Conservation (phyloP, 2,113 vertebrate genomes). For the Gobius niger region DNA sequence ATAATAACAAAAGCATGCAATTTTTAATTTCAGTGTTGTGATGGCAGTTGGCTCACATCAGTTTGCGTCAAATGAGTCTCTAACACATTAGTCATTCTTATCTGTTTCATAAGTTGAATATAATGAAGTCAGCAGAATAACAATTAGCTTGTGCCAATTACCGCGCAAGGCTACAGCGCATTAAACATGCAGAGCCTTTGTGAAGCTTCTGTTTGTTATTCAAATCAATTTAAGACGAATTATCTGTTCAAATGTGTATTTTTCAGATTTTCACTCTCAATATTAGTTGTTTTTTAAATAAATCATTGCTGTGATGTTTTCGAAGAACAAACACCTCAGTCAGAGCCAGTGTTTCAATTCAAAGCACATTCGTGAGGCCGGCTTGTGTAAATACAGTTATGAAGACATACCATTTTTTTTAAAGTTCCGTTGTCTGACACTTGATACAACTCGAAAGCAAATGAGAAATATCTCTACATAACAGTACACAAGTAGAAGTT, state of each 20-base stretch:
- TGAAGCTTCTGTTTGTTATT: background rate
- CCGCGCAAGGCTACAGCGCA: background rate
- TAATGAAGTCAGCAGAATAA: background rate
- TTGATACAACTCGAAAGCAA: too few relatives aligned
- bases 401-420: too few relatives aligned
- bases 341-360: slow-evolving; percentile 16
- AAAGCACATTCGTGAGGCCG: slow-evolving; percentile 19
- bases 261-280: background rate
- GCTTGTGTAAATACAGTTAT: background rate
- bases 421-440: too few relatives aligned
- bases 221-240: background rate
- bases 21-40: too few relatives aligned
- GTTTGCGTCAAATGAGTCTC: background rate
- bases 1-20: too few relatives aligned
- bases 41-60: background rate
- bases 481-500: too few relatives aligned
- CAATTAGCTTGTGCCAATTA: background rate
- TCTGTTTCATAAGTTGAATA: background rate
- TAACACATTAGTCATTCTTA: background rate
- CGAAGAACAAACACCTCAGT: slow-evolving; percentile 16
- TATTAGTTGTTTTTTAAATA: background rate
- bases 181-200: background rate
- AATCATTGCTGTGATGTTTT: background rate
- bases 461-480: too few relatives aligned
- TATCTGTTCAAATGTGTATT: background rate